A percentile compares a stretch with the other conserved stretches of the same genome.
Evolutionary conservation across 2,888 invertebrate genomes (phyloP).

Genomic region (Helobdella robusta): DNA sequence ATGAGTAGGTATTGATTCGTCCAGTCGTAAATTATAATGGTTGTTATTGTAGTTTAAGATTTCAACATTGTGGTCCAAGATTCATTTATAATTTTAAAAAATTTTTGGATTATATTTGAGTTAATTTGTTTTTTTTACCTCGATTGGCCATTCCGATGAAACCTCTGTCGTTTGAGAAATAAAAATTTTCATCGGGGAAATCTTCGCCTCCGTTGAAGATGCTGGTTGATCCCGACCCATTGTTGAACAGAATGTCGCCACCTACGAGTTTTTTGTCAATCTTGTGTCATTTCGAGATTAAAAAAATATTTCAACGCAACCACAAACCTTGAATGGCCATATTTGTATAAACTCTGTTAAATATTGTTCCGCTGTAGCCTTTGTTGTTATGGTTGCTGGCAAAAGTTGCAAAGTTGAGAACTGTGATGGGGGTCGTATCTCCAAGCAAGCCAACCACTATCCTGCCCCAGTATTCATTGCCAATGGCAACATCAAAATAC

Average conservation of each 20-base stretch:
- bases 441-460: slow-evolving; percentile 82
- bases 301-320: not conserved
- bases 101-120: not conserved
- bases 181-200: slow-evolving; percentile 77
- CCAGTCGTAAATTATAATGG: too few species aligned
- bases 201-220: slow-evolving; percentile 64
- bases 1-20: too few species aligned
- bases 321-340: slow-evolving; percentile 17
- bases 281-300: too few species aligned
- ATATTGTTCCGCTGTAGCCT: not conserved
- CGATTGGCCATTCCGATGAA: slow-evolving; percentile 83
- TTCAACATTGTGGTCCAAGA: too few species aligned
- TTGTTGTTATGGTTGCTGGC: slow-evolving; percentile 14
- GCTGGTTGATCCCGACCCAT: slow-evolving; percentile 73
- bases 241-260: slow-evolving; percentile 49
- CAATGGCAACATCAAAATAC: slow-evolving; percentile 50
- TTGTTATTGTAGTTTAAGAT: too few species aligned
- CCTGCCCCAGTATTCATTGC: slow-evolving; percentile 63
- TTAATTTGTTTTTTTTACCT: slow-evolving; percentile 38
- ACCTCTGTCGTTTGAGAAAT: slow-evolving; percentile 69
- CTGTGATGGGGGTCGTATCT: slow-evolving; percentile 72
- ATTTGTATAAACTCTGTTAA: not conserved
- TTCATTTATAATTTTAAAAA: not conserved
- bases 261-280: too few species aligned
- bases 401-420: slow-evolving; percentile 62